Percentiles rank a stretch among this genome's conserved stretches.
Evolutionary conservation across 1,140 invertebrate genomes (phyloP).

Genomic region (Drosophila ambigua): DNA sequence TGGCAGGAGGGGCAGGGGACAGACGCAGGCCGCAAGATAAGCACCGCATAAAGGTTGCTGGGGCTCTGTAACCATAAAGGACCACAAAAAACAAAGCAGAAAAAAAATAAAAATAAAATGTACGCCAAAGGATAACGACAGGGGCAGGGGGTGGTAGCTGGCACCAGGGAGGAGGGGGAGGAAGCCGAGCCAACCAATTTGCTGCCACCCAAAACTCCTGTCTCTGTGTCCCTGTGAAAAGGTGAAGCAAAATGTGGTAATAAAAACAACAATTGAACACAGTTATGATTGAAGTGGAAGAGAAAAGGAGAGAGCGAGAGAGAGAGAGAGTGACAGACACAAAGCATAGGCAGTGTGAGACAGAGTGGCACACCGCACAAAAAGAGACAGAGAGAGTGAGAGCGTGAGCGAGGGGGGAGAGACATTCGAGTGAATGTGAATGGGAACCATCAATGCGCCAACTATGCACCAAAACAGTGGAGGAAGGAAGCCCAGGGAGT

Average conservation of each 20-base stretch:
- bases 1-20: constrained; percentile 18
- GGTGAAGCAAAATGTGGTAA: constrained; percentile 78
- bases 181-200: constrained; percentile 66
- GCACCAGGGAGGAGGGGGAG: neutral
- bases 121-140: constrained; percentile 38
- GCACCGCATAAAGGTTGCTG: constrained; percentile 65
- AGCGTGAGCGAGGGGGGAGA: no score
- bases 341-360: neutral
- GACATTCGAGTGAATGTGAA: no score
- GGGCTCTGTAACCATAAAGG: constrained; percentile 52
- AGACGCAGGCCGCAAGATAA: constrained; percentile 55
- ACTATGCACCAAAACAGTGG: constrained; percentile 46
- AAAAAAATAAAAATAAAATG: constrained; percentile 10
- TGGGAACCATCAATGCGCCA: constrained; percentile 44
- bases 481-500: constrained; percentile 11
- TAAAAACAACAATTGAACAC: constrained; percentile 82
- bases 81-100: constrained; percentile 26
- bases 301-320: constrained; percentile 38
- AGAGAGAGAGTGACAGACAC: constrained; percentile 2
- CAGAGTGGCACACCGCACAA: no score
- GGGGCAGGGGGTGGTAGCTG: constrained; percentile 3
- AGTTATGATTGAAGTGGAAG: constrained; percentile 81
- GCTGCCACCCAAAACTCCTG: constrained; percentile 22
- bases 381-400: no score
- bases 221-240: constrained; percentile 43